Evolutionary conservation across 2,888 invertebrate genomes (phyloP).

Genomic region (Plemyria rubiginata): DNA sequence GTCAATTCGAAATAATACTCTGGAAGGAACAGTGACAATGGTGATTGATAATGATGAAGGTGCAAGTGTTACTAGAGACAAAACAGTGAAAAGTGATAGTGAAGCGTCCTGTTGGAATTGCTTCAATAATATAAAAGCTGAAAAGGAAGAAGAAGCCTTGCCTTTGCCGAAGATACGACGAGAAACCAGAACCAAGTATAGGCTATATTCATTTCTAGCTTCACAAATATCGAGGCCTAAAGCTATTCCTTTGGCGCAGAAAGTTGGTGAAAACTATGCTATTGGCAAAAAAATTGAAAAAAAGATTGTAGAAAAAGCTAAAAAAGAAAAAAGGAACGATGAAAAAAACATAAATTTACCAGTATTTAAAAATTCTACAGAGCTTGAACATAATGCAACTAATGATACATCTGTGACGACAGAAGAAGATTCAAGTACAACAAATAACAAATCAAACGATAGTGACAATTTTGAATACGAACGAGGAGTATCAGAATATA

Average conservation of each 20-base stretch:
- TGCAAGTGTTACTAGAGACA: constrained; percentile 43
- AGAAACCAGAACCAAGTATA: constrained; percentile 64
- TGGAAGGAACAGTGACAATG: constrained; percentile 37
- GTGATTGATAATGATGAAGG: constrained; percentile 37
- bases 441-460: constrained; percentile 27
- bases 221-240: constrained; percentile 69
- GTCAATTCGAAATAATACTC: constrained; percentile 24
- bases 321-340: constrained; percentile 28
- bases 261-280: constrained; percentile 66
- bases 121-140: constrained; percentile 55
- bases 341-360: constrained; percentile 5
- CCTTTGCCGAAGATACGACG: constrained; percentile 62
- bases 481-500: constrained; percentile 39
- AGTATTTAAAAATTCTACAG: not conserved
- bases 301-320: constrained; percentile 50
- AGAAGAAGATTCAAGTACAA: constrained; percentile 24
- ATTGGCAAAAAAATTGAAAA: constrained; percentile 67
- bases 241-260: constrained; percentile 68
- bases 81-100: constrained; percentile 45
- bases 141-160: constrained; percentile 47
- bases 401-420: constrained; percentile 24
- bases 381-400: not conserved
- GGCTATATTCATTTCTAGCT: constrained; percentile 68
- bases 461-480: constrained; percentile 27
- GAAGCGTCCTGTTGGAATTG: constrained; percentile 75